Evolutionary conservation across 2,888 invertebrate species (phyloP).

Genomic region (Branchipolynoe longqiensis): DNA sequence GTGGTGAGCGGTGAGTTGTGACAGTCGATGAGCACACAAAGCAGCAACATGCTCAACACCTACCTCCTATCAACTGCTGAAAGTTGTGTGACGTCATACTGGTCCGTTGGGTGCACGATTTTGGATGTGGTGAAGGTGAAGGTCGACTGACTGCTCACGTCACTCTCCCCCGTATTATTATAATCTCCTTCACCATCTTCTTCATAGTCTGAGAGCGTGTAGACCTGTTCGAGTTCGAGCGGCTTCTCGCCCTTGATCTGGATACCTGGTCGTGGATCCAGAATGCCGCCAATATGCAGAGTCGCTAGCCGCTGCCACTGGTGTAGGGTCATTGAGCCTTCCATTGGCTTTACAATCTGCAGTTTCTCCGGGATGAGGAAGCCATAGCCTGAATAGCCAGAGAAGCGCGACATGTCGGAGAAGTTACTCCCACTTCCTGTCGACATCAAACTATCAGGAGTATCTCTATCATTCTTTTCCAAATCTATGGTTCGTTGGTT

Average conservation of each 20-base stretch:
- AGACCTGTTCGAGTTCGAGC: slow-evolving; percentile 84
- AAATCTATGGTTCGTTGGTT: no score
- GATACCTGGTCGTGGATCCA: slow-evolving; percentile 95
- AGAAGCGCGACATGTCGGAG: slow-evolving; percentile 79
- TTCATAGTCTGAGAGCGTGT: slow-evolving; percentile 86
- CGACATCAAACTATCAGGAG: slow-evolving; percentile 91
- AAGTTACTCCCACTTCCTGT: slow-evolving; percentile 84
- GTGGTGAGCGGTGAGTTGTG: no score
- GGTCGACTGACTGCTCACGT: no score
- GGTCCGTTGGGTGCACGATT: no score
- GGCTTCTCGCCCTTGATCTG: slow-evolving; percentile 84
- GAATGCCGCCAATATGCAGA: slow-evolving; percentile 93
- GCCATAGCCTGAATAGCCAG: slow-evolving; percentile 69
- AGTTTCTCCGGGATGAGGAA: slow-evolving; percentile 77
- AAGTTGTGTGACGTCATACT: no score
- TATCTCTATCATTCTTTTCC: no score
- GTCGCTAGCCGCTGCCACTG: slow-evolving; percentile 97
- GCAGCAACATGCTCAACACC: no score
- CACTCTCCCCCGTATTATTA: no score
- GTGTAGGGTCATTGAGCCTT: slow-evolving; percentile 91
- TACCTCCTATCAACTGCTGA: no score
- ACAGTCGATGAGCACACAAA: no score
- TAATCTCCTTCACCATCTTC: no score
- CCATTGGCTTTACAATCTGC: slow-evolving; percentile 81
- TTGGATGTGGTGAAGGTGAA: no score